Conservation (phyloP, 2,888 invertebrate genomes). For the Acanthococcus lagerstroemiae region DNA sequence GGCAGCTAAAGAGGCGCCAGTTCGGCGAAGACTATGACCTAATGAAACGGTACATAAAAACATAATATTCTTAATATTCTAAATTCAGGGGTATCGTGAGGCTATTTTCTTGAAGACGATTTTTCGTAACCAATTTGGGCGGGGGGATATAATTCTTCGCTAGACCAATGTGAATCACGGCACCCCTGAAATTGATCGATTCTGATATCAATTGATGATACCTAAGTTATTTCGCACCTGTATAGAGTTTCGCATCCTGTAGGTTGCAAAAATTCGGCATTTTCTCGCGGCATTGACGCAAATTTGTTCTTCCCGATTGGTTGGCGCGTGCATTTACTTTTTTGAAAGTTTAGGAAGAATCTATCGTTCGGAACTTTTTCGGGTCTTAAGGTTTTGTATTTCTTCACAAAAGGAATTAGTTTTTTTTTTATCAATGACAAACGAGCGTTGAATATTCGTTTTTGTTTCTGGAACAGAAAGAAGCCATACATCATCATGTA, state of each 20-base stretch:
- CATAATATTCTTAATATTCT: too few relatives aligned
- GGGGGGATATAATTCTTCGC: too few relatives aligned
- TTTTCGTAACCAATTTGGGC: too few relatives aligned
- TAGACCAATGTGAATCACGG: too few relatives aligned
- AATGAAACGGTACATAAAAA: too few relatives aligned
- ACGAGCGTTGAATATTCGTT: not conserved
- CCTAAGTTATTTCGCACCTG: not conserved
- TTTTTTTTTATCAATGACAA: not conserved
- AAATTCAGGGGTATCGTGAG: too few relatives aligned
- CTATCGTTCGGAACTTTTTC: not conserved
- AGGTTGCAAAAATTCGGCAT: not conserved
- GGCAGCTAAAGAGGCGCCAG: not conserved
- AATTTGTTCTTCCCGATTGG: conserved; percentile 7
- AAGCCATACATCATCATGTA: not conserved
- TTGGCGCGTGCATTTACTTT: not conserved
- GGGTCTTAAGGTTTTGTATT: not conserved
- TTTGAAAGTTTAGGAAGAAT: conserved; percentile 1
- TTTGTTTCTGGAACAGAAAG: not conserved
- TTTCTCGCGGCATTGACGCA: not conserved
- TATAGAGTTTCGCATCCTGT: not conserved
- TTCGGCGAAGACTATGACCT: not conserved
- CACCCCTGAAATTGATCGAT: not conserved
- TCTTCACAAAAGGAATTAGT: not conserved
- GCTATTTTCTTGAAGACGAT: too few relatives aligned
- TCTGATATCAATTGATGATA: not conserved